Evolutionary conservation across 2,888 invertebrate genomes (phyloP), one percentile per base, ranked within the genome.

Genomic region (Abrostola tripartita): DNA sequence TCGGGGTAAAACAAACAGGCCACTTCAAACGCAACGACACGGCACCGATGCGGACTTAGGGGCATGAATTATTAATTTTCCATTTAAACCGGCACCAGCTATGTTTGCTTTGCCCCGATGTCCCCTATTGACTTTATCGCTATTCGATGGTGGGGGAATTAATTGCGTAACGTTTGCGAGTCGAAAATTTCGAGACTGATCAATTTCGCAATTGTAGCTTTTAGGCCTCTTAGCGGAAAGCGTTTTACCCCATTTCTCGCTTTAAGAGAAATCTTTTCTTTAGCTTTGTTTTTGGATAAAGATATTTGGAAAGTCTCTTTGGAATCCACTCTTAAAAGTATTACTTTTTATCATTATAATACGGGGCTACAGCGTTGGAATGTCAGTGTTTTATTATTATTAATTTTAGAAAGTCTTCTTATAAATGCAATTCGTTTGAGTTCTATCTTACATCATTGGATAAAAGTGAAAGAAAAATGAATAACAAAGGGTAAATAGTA

Each of bases 21-120:
- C 73, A 73, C 77, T 79, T 66, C 63, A 68, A 60, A 79, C 69
- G 62, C 61, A 53, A 67, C 79, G 79, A 75, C 74, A 78, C 80
- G 76, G 67, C 52, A 52, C 50, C 68, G 71, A 55, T 50, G 68
- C 73, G 79, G 76, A 68, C 77, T 76, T 78, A 77, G 77, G 71
- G 67, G 68, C 81, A 86, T 86, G 86, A 85, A 86, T 86, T 86
- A 86, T 86, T 85, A 86, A 86, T 85, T 84, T 81, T 71, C 83
- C 83, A 86, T 85, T 85, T 85, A 81, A 80, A 80, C 79, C 71
- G 74, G 74, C 68, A 71, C 76, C 62, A 79, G 76, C 80, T 70
- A 70, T 85, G 83, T 86, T 85, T 82, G 81, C 83, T 77, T 72
- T 84, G 75, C 72, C 81, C 74, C 75, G 74, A 76, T 74, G 76